A percentile compares a stretch with the other conserved stretches of the same genome.
Evolutionary conservation across 2,888 invertebrate species (phyloP).

Genomic region (Pycnomerus fuliginosus): DNA sequence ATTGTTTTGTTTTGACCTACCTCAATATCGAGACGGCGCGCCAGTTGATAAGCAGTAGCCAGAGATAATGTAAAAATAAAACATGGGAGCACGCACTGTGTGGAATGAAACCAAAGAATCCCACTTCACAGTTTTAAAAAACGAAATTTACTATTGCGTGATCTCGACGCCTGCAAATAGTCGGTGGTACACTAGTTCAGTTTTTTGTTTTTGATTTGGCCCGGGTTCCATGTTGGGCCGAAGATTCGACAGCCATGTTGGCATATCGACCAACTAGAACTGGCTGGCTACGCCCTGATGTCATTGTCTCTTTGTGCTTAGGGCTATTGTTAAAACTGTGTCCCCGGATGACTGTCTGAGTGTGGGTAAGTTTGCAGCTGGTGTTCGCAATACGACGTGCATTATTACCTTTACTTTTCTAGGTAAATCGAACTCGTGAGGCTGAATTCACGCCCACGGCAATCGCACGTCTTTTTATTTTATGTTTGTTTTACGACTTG

Average conservation of each 20-base stretch:
- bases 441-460: constrained; percentile 3
- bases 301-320: constrained; percentile 38
- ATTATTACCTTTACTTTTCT: constrained; percentile 4
- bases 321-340: constrained; percentile 34
- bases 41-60: background rate
- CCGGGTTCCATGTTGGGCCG: constrained; percentile 45
- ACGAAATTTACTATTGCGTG: constrained; percentile 24
- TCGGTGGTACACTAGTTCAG: constrained; percentile 43
- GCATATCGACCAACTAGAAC: constrained; percentile 51
- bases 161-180: constrained; percentile 42
- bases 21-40: constrained; percentile 26
- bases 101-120: no score
- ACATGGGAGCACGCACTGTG: no score
- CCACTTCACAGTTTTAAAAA: no score
- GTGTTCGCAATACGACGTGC: constrained; percentile 11
- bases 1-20: constrained; percentile 32
- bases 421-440: constrained; percentile 5
- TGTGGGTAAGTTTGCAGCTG: constrained; percentile 32
- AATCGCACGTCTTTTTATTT: constrained; percentile 1
- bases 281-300: constrained; percentile 49
- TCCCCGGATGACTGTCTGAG: constrained; percentile 23
- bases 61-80: background rate
- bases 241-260: constrained; percentile 49
- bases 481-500: no score
- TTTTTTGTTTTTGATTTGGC: constrained; percentile 37